Conservation (phyloP, 2,888 invertebrate genomes). For the Eledona agricola region DNA sequence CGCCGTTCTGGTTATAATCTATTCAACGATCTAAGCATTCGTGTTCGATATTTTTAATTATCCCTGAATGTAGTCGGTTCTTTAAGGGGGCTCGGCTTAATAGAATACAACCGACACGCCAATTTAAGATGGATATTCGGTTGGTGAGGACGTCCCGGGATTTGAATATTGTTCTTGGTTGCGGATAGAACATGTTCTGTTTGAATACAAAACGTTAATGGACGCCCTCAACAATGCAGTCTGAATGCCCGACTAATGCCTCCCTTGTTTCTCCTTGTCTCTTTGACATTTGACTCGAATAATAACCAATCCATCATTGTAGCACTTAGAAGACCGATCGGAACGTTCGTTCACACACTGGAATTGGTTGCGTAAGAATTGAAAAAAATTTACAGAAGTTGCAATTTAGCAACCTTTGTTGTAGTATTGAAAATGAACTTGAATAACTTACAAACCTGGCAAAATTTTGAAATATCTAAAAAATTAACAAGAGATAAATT, state of each 20-base stretch:
- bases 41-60: constrained; percentile 47
- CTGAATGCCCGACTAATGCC: constrained; percentile 40
- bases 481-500: too few species aligned
- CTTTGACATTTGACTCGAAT: constrained; percentile 34
- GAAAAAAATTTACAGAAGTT: too few species aligned
- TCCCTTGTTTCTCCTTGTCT: constrained; percentile 34
- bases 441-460: too few species aligned
- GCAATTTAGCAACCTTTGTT: too few species aligned
- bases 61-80: constrained; percentile 18
- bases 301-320: constrained; percentile 34
- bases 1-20: constrained; percentile 42
- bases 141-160: constrained; percentile 21
- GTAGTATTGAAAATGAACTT: too few species aligned
- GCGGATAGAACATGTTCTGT: constrained; percentile 30
- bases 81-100: too few species aligned
- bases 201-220: constrained; percentile 46
- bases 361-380: too few species aligned
- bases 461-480: too few species aligned
- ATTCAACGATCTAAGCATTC: constrained; percentile 39
- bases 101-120: too few species aligned
- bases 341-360: too few species aligned
- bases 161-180: constrained; percentile 33
- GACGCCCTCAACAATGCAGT: constrained; percentile 46
- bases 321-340: constrained; percentile 15
- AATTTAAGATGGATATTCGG: too few species aligned